Percentiles rank a stretch among this genome's conserved stretches.
Evolutionary conservation across 2,113 vertebrate genomes (phyloP).

Genomic region (Pontoporia blainvillei): DNA sequence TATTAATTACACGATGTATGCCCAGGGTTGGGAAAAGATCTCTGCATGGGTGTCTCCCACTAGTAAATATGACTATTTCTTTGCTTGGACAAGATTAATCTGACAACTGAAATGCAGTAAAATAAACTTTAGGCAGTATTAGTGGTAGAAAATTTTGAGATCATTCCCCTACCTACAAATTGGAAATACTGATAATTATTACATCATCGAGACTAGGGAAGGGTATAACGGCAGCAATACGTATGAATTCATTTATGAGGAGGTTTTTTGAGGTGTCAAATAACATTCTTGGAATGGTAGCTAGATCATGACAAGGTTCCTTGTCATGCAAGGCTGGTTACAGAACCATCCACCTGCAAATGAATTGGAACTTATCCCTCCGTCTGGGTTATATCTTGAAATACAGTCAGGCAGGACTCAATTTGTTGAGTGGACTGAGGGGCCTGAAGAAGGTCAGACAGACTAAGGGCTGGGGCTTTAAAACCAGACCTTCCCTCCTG

Average conservation of each 20-base stretch:
- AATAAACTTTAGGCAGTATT: neutral
- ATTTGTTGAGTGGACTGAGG: constrained; percentile 30
- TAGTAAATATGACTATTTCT: neutral
- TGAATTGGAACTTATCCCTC: neutral
- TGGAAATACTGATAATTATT: neutral
- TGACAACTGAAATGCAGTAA: neutral
- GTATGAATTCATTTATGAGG: neutral
- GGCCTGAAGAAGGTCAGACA: neutral
- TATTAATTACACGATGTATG: constrained; percentile 59
- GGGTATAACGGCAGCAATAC: neutral
- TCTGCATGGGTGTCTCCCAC: neutral
- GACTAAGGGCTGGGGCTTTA: neutral
- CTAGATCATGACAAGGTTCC: neutral
- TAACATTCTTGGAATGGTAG: neutral
- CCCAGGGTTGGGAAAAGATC: neutral
- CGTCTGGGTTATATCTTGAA: neutral
- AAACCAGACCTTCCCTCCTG: constrained; percentile 38
- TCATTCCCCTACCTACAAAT: neutral
- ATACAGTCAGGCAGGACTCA: constrained; percentile 44
- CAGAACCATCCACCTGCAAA: neutral
- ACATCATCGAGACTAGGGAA: neutral
- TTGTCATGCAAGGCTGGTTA: neutral
- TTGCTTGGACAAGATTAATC: constrained; percentile 42
- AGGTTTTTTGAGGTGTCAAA: neutral
- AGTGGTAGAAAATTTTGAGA: neutral